Evolutionary conservation across 2,797 vertebrate species (phyloP).

Genomic region (Sebastes minor): DNA sequence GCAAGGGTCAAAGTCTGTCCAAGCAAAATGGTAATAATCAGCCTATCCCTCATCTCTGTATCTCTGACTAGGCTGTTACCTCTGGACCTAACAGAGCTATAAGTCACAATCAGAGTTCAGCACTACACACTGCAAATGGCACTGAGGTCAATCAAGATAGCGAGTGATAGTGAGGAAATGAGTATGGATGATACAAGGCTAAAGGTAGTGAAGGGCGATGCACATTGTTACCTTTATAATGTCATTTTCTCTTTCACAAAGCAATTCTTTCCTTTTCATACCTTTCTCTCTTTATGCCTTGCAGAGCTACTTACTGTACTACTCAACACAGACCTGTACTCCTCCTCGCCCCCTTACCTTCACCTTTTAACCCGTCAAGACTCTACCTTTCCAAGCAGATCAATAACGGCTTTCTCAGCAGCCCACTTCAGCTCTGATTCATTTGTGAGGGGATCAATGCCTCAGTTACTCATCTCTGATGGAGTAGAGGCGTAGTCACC

Average conservation of each 20-base stretch:
- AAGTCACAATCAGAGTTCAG: conserved; percentile 36
- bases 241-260: not conserved
- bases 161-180: conserved; percentile 21
- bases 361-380: conserved; percentile 27
- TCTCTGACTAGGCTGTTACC: conserved; percentile 39
- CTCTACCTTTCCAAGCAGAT: conserved; percentile 49
- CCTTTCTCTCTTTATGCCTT: not conserved
- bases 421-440: conserved; percentile 58
- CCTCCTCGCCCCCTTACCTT: not conserved
- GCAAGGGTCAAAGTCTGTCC: conserved; percentile 68
- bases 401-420: conserved; percentile 63
- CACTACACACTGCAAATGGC: conserved; percentile 2
- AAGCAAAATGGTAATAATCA: conserved; percentile 52
- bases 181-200: conserved; percentile 21
- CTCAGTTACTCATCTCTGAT: conserved; percentile 64
- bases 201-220: not conserved
- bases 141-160: conserved; percentile 40
- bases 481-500: conserved; percentile 46
- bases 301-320: not conserved
- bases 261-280: not conserved
- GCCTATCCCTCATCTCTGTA: conserved; percentile 44
- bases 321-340: not conserved
- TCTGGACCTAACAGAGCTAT: conserved; percentile 5
- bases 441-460: conserved; percentile 64
- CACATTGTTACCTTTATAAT: not conserved